phyloP scores from a whole-genome alignment of 2,888 invertebrate genomes.

The Drosophila anceps region DNA sequence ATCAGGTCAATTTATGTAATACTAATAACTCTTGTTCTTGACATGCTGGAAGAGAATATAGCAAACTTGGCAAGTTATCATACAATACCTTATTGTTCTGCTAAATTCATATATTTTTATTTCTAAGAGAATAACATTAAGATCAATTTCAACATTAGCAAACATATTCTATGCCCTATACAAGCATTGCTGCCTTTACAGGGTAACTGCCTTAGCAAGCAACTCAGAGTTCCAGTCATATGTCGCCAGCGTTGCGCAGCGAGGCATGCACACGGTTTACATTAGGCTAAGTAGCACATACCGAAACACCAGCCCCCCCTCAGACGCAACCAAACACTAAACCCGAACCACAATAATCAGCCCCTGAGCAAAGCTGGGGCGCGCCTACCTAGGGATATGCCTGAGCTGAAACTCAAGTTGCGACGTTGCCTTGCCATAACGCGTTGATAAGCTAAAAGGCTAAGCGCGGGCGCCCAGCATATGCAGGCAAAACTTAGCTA shows the following conservation, averaged over 20 bases:
- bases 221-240: not conserved
- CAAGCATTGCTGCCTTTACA: not conserved
- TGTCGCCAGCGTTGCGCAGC: slow-evolving; percentile 59
- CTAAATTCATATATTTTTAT: no score
- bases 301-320: slow-evolving; percentile 9
- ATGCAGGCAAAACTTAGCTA: slow-evolving; percentile 17
- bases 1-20: not conserved
- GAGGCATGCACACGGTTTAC: slow-evolving; percentile 78
- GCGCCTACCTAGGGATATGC: slow-evolving; percentile 53
- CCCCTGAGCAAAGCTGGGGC: slow-evolving; percentile 29
- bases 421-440: slow-evolving; percentile 62
- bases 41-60: no score
- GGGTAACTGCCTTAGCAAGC: slow-evolving; percentile 11
- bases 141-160: no score
- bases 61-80: no score
- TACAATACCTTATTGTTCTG: no score
- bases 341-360: slow-evolving; percentile 13
- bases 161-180: no score
- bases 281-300: slow-evolving; percentile 78
- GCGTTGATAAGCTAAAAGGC: slow-evolving; percentile 78
- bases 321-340: not conserved
- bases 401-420: slow-evolving; percentile 28
- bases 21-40: no score
- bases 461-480: slow-evolving; percentile 24
- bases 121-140: no score